phyloP scores from a whole-genome alignment of 2,797 vertebrate species.

The Okamejei kenojei region DNA sequence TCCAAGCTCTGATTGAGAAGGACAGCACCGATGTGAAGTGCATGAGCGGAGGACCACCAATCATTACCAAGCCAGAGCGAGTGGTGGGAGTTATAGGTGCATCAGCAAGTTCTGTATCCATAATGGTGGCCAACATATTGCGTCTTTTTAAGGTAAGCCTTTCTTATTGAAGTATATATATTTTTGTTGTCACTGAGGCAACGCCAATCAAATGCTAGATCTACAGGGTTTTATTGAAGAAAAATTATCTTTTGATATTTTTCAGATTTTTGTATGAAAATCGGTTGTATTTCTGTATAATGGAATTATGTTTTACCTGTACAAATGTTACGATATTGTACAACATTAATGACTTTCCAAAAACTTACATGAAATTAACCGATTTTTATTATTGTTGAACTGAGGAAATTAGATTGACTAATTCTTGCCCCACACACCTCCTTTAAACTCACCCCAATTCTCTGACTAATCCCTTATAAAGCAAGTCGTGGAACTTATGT shows the following conservation, averaged over 20 bases:
- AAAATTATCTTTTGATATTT: background rate
- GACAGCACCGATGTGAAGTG: constrained; percentile 90
- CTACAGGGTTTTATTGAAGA: background rate
- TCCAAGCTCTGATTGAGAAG: constrained; percentile 92
- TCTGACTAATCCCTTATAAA: background rate
- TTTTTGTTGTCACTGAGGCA: background rate
- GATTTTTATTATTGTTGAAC: background rate
- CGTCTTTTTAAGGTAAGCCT: constrained; percentile 84
- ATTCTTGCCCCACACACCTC: too few relatives aligned
- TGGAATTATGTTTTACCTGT: background rate
- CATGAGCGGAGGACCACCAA: constrained; percentile 80
- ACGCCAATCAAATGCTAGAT: background rate
- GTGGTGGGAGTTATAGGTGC: constrained; percentile 92
- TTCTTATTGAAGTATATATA: background rate
- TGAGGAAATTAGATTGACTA: background rate
- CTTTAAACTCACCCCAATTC: background rate
- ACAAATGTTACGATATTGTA: background rate
- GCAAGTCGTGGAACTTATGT: background rate
- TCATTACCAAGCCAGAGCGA: constrained; percentile 87
- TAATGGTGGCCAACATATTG: constrained; percentile 97
- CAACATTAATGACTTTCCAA: background rate
- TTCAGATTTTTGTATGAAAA: background rate
- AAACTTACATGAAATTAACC: background rate
- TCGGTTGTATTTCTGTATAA: background rate
- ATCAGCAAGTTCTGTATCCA: constrained; percentile 89